phyloP scores from a whole-genome alignment of 2,797 vertebrate genomes.

The Taeniopygia guttata region DNA sequence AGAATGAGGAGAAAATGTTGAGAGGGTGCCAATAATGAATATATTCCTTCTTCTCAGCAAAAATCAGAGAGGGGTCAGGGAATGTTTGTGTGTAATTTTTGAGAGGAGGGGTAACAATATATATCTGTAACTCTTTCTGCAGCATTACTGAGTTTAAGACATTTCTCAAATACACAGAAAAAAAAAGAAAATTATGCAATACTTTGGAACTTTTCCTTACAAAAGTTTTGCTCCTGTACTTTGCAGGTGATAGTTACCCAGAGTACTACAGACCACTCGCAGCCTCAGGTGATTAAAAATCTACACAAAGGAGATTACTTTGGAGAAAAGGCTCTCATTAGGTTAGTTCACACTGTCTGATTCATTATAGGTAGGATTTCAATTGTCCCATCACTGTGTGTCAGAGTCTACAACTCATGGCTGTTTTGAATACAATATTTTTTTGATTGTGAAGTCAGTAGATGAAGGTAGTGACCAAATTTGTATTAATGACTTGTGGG shows the following conservation, averaged over 20 bases:
- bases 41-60: neutral
- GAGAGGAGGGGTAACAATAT: neutral
- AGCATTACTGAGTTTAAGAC: neutral
- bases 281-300: slow-evolving; percentile 88
- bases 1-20: neutral
- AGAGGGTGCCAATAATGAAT: neutral
- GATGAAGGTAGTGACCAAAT: neutral
- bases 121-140: neutral
- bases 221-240: neutral
- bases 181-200: neutral
- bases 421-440: neutral
- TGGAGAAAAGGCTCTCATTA: slow-evolving; percentile 93
- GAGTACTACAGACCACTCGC: slow-evolving; percentile 79
- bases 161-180: neutral
- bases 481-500: neutral
- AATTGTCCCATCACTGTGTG: neutral
- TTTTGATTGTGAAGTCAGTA: neutral
- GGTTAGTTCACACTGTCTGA: slow-evolving; percentile 68
- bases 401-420: neutral
- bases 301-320: slow-evolving; percentile 91
- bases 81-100: neutral
- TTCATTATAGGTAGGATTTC: neutral
- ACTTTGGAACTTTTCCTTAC: neutral
- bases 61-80: neutral
- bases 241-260: slow-evolving; percentile 90